A percentile compares a stretch with the other conserved stretches of the same genome.
phyloP scores from a whole-genome alignment of 2,113 vertebrate genomes.

The Lethenteron reissneri region DNA sequence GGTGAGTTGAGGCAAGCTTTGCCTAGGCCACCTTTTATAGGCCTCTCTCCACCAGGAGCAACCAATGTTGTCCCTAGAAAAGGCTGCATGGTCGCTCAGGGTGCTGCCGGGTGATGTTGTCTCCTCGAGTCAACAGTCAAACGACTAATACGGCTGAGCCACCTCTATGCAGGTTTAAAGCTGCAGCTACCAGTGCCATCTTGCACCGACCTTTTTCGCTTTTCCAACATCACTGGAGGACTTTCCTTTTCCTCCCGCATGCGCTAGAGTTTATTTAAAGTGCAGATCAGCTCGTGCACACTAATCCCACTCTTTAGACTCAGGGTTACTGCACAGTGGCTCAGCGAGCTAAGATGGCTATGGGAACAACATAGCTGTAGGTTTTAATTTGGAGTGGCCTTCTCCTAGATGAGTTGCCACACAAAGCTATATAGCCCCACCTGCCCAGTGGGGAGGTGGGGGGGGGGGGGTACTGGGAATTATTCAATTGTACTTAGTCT shows the following conservation, averaged over 20 bases:
- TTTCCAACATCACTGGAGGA: background rate
- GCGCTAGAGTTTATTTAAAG: too few species aligned
- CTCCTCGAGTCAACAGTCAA: conserved; percentile 2
- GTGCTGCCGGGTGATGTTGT: conserved; percentile 1
- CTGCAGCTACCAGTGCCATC: background rate
- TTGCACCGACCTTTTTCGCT: background rate
- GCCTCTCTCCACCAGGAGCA: background rate
- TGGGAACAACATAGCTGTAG: background rate
- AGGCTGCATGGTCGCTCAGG: background rate
- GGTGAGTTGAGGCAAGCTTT: background rate
- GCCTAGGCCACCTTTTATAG: background rate
- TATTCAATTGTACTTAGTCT: too few species aligned
- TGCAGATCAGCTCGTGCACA: too few species aligned
- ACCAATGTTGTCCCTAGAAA: background rate
- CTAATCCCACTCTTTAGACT: too few species aligned
- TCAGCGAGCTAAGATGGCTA: background rate
- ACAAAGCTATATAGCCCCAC: too few species aligned
- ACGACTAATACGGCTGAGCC: background rate
- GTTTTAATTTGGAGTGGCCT: background rate
- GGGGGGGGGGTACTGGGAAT: too few species aligned
- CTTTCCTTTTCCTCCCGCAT: too few species aligned
- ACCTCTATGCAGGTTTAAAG: background rate
- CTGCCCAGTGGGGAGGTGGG: too few species aligned
- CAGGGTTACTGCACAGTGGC: too few species aligned
- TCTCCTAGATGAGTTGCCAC: background rate